These are phyloP conservation scores for Epizoanthus stellaris DNA, from an alignment of 92 coral and sea anemone species.

Conservation along the genomic window DNA sequence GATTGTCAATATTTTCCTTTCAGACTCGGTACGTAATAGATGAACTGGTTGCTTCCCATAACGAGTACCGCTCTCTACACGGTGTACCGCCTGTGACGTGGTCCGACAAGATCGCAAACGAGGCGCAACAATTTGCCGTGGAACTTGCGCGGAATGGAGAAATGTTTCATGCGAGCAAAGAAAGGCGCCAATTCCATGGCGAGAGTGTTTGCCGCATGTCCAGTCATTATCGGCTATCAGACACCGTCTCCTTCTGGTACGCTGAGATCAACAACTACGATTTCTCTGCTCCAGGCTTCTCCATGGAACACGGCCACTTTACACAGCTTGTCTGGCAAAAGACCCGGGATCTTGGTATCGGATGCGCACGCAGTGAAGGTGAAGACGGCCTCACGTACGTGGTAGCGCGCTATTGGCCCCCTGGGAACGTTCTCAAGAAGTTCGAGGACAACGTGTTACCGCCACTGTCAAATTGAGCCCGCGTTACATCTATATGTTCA, in stretches of 20 bases:
- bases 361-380: slow-evolving; percentile 76
- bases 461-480: slow-evolving; percentile 34
- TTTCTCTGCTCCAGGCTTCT: slow-evolving; percentile 77
- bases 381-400: slow-evolving; percentile 72
- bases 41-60: slow-evolving; percentile 58
- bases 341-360: slow-evolving; percentile 87
- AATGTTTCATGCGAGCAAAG: slow-evolving; percentile 82
- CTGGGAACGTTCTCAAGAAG: slow-evolving; percentile 84
- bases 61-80: slow-evolving; percentile 72
- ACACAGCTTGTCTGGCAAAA: slow-evolving; percentile 92
- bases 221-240: slow-evolving; percentile 59
- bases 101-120: slow-evolving; percentile 66
- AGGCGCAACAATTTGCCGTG: slow-evolving; percentile 85
- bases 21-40: slow-evolving; percentile 47
- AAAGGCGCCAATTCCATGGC: slow-evolving; percentile 76
- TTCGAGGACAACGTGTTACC: slow-evolving; percentile 82
- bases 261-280: slow-evolving; percentile 72
- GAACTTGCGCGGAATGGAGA: slow-evolving; percentile 75
- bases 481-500: neutral
- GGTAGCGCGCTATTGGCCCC: slow-evolving; percentile 94
- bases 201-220: slow-evolving; percentile 88
- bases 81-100: slow-evolving; percentile 67
- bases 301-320: slow-evolving; percentile 82
- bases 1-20: neutral
- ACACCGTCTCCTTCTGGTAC: slow-evolving; percentile 83